Conservation (phyloP, 2,797 vertebrate species). For the Enteromius afrohamiltoni region DNA sequence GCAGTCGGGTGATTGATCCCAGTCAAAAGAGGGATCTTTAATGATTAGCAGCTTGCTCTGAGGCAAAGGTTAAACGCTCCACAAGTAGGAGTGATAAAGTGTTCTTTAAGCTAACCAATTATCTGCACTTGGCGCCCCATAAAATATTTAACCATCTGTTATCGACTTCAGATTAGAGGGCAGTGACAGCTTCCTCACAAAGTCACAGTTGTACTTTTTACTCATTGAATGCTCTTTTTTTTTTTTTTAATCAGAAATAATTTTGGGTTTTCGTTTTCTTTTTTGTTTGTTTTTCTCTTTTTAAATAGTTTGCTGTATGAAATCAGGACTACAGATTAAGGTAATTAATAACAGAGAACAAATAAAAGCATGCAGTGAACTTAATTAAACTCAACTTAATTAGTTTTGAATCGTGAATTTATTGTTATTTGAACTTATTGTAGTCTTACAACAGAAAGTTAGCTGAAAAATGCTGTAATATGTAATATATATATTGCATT, state of each 20-base stretch:
- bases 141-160: conserved; percentile 67
- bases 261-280: not conserved
- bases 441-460: not conserved
- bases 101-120: conserved; percentile 65
- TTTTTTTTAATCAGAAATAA: conserved; percentile 19
- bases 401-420: not conserved
- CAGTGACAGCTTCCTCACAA: conserved; percentile 54
- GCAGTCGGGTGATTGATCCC: conserved; percentile 60
- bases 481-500: not conserved
- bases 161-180: conserved; percentile 61
- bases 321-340: not conserved
- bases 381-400: not conserved
- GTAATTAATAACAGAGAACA: not conserved
- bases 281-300: conserved; percentile 11
- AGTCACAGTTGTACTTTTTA: conserved; percentile 52
- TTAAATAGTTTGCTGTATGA: not conserved
- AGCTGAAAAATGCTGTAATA: not conserved
- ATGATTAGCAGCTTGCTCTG: conserved; percentile 59
- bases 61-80: conserved; percentile 63
- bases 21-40: conserved; percentile 52
- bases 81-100: conserved; percentile 62
- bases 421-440: not conserved
- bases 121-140: conserved; percentile 60
- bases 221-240: conserved; percentile 24
- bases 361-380: conserved; percentile 6